A percentile compares a stretch with the other conserved stretches of the same genome.
Conservation (phyloP, 2,797 vertebrate species). For the Melanotaenia boesemani region DNA sequence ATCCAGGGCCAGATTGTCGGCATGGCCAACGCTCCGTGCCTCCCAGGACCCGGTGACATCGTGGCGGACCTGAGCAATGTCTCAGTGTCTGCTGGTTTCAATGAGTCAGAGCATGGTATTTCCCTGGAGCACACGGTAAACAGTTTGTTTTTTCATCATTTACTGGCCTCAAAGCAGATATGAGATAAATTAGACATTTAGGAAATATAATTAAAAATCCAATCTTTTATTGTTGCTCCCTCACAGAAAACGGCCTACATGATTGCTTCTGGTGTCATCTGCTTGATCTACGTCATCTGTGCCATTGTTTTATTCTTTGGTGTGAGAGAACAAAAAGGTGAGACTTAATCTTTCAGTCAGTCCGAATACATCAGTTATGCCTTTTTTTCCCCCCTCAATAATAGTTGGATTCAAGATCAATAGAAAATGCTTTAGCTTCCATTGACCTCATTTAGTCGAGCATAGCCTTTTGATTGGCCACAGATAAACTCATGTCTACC, state of each 20-base stretch:
- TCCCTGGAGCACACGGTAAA: conserved; percentile 87
- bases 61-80: conserved; percentile 10
- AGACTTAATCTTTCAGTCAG: conserved; percentile 33
- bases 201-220: not conserved
- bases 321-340: conserved; percentile 90
- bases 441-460: not conserved
- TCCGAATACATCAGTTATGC: not conserved
- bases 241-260: conserved; percentile 91
- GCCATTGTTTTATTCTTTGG: conserved; percentile 88
- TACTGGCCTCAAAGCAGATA: not conserved
- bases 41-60: conserved; percentile 51
- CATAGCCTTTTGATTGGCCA: not conserved
- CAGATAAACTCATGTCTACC: not conserved
- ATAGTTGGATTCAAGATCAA: not conserved
- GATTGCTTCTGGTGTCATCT: conserved; percentile 91
- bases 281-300: conserved; percentile 90
- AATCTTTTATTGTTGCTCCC: not conserved
- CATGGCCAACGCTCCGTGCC: conserved; percentile 87
- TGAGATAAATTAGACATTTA: not conserved
- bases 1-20: conserved; percentile 98
- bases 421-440: not conserved
- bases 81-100: conserved; percentile 54
- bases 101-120: conserved; percentile 75
- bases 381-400: not conserved
- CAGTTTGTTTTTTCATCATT: not conserved